Conservation (phyloP, 2,113 vertebrate species). For the Pundamilia nyererei region DNA sequence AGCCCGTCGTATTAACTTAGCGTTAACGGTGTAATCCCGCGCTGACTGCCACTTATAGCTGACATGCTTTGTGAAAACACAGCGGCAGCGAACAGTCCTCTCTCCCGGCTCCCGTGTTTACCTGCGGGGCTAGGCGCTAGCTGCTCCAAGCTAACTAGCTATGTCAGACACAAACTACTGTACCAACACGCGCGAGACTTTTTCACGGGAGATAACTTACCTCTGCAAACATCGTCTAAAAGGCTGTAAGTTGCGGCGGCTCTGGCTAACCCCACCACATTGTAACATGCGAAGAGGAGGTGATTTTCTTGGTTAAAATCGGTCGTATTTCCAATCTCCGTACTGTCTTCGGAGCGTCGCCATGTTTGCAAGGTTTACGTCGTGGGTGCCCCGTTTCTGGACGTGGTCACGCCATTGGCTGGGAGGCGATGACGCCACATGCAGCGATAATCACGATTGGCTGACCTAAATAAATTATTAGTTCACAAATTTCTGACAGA, state of each 20-base stretch:
- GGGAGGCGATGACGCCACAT: constrained; percentile 33
- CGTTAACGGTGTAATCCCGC: constrained; percentile 60
- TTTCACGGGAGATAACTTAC: constrained; percentile 48
- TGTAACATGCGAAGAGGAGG: constrained; percentile 17
- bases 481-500: not conserved
- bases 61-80: constrained; percentile 7
- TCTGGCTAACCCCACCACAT: constrained; percentile 71
- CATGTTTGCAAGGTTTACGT: constrained; percentile 74
- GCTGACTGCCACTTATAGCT: constrained; percentile 32
- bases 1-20: constrained; percentile 48
- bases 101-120: constrained; percentile 52
- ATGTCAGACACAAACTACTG: constrained; percentile 26
- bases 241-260: constrained; percentile 49
- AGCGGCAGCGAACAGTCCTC: constrained; percentile 1
- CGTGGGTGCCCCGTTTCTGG: constrained; percentile 13
- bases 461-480: constrained; percentile 10
- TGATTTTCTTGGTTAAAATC: constrained; percentile 57
- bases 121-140: constrained; percentile 51
- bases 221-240: constrained; percentile 76
- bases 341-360: constrained; percentile 68
- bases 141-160: constrained; percentile 42
- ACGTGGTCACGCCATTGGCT: constrained; percentile 57
- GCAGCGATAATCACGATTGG: not conserved
- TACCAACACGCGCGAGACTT: not conserved
- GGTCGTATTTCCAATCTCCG: constrained; percentile 62